phyloP scores from a whole-genome alignment of 2,113 vertebrate species.

The Nestor notabilis region DNA sequence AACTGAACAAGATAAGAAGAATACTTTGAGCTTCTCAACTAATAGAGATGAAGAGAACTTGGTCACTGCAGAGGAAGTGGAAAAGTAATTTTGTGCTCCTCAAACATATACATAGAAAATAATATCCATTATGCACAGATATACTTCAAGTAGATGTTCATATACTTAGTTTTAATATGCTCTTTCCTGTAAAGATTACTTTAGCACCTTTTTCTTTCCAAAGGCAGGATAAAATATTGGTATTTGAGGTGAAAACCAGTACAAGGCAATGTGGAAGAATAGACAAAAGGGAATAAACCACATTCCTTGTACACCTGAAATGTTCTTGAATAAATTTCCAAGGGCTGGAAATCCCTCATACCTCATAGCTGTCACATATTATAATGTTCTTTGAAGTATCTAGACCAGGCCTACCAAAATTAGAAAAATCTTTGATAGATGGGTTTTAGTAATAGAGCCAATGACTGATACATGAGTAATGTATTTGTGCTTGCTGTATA shows the following conservation, averaged over 20 bases:
- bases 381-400: not conserved
- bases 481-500: not conserved
- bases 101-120: not conserved
- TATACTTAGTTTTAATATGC: not conserved
- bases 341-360: not conserved
- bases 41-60: not conserved
- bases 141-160: not conserved
- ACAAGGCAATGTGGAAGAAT: not conserved
- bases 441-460: not conserved
- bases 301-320: not conserved
- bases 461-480: not conserved
- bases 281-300: not conserved
- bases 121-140: not conserved
- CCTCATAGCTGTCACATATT: not conserved
- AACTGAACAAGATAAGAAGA: not conserved
- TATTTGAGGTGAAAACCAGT: not conserved
- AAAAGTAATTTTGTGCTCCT: not conserved
- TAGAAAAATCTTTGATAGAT: not conserved
- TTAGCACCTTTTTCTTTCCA: not conserved
- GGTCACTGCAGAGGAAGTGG: not conserved
- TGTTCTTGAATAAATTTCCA: not conserved
- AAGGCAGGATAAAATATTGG: not conserved
- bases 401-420: not conserved
- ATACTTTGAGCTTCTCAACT: not conserved
- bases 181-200: not conserved